Conservation (phyloP, 2,113 vertebrate species). For the Thalassoma bifasciatum region DNA sequence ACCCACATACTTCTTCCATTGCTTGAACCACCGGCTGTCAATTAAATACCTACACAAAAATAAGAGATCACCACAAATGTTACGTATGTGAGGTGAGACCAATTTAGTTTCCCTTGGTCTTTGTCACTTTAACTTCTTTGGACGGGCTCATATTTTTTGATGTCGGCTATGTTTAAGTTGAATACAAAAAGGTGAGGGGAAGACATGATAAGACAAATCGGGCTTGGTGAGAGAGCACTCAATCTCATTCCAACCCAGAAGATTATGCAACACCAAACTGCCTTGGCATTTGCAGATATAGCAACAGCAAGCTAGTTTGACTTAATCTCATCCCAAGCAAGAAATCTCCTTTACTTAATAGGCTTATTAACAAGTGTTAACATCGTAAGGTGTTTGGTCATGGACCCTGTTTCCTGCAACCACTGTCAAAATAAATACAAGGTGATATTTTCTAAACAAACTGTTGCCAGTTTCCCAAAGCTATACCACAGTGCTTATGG, state of each 20-base stretch:
- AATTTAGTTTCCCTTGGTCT: not conserved
- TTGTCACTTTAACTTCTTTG: not conserved
- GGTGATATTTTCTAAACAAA: not conserved
- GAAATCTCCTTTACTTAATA: slow-evolving; percentile 67
- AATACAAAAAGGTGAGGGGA: not conserved
- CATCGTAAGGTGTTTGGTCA: not conserved
- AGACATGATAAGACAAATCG: not conserved
- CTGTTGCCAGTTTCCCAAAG: not conserved
- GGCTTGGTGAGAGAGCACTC: not conserved
- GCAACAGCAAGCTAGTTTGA: slow-evolving; percentile 59
- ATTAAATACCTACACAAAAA: slow-evolving; percentile 84
- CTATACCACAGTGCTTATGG: not conserved
- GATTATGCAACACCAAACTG: slow-evolving; percentile 40
- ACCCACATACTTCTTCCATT: slow-evolving; percentile 98
- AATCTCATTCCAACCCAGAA: slow-evolving; percentile 1
- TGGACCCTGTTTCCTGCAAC: not conserved
- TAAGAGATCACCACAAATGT: not conserved
- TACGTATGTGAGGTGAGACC: not conserved
- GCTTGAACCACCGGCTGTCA: slow-evolving; percentile 96
- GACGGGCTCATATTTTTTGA: not conserved
- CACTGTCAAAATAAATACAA: not conserved
- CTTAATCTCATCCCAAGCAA: slow-evolving; percentile 68
- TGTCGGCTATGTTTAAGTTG: not conserved
- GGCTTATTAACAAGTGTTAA: slow-evolving; percentile 63
- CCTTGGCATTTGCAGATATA: slow-evolving; percentile 57